Conservation (phyloP, 2,888 invertebrate genomes). For the Megastigmus dorsalis region DNA sequence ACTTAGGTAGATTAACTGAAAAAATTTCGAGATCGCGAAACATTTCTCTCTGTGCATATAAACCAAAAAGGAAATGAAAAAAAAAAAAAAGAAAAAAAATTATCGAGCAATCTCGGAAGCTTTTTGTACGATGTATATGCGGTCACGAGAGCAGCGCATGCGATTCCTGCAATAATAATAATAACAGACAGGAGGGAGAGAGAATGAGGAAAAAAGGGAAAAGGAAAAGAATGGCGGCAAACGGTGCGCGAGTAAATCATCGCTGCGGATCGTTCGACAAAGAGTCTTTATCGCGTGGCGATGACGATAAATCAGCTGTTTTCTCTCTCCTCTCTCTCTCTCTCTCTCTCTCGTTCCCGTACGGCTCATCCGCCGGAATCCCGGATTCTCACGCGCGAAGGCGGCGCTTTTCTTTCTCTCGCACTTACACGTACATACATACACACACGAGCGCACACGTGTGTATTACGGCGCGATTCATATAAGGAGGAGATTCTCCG, state of each 20-base stretch:
- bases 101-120: no score
- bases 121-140: no score
- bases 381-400: slow-evolving; percentile 51
- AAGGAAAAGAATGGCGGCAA: not conserved
- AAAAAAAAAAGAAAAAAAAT: no score
- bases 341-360: slow-evolving; percentile 20
- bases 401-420: slow-evolving; percentile 34
- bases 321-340: slow-evolving; percentile 8
- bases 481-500: slow-evolving; percentile 45
- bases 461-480: slow-evolving; percentile 39
- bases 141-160: no score
- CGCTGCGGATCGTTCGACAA: slow-evolving; percentile 52
- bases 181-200: not conserved
- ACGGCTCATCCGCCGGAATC: slow-evolving; percentile 44
- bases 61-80: no score
- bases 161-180: slow-evolving; percentile 33
- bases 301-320: slow-evolving; percentile 52
- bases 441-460: not conserved
- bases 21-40: no score
- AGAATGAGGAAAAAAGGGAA: not conserved
- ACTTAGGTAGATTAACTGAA: no score
- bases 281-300: slow-evolving; percentile 52
- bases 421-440: not conserved
- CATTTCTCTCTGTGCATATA: no score
- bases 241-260: slow-evolving; percentile 48